Conservation (phyloP, 2,888 invertebrate species). For the Agriopis aurantiaria region DNA sequence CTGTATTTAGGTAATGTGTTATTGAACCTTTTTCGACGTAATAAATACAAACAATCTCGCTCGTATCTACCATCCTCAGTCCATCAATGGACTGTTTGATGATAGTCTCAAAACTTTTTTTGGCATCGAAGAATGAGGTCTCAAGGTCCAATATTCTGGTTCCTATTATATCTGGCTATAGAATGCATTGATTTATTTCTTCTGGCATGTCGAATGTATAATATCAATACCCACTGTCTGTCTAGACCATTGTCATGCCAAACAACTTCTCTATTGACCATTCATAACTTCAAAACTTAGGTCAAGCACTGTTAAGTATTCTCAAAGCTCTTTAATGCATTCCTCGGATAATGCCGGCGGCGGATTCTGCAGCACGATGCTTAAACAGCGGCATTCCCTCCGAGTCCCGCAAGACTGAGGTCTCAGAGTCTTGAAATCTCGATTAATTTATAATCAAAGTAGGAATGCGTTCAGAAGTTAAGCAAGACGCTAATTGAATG, state of each 20-base stretch:
- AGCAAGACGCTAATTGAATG: background rate
- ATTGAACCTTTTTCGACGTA: too few species aligned
- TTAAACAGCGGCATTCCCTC: background rate
- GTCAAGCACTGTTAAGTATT: background rate
- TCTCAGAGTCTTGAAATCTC: background rate
- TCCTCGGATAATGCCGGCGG: background rate
- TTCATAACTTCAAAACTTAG: background rate
- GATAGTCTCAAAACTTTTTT: too few species aligned
- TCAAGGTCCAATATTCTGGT: too few species aligned
- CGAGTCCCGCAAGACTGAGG: background rate
- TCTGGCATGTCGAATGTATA: too few species aligned
- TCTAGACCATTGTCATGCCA: too few species aligned
- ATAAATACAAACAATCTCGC: too few species aligned
- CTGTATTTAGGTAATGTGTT: background rate
- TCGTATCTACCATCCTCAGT: too few species aligned
- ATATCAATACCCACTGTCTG: too few species aligned
- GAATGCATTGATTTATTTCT: too few species aligned
- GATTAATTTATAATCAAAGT: background rate
- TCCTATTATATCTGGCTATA: too few species aligned
- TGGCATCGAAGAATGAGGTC: background rate
- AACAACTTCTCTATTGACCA: background rate
- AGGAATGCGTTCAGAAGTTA: background rate
- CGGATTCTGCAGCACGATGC: conserved; percentile 7
- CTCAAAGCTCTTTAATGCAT: conserved; percentile 9
- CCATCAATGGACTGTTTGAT: too few species aligned